Conservation (phyloP, 2,113 vertebrate genomes). For the Marmota flaviventris region DNA sequence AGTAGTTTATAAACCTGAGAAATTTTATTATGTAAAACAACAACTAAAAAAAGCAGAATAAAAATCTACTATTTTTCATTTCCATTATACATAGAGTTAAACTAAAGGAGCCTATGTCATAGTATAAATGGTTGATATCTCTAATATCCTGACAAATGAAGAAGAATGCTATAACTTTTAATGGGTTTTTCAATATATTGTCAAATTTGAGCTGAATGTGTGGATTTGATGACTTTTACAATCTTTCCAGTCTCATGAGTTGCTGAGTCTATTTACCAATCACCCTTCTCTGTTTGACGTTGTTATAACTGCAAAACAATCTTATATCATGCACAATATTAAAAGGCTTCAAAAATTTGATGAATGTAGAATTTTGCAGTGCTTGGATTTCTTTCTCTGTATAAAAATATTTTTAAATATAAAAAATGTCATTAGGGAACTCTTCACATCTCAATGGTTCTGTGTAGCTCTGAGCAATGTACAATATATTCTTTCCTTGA, state of each 20-base stretch:
- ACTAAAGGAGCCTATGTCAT: not conserved
- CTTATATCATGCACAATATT: conserved; percentile 5
- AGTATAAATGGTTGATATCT: not conserved
- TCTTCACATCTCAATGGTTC: not conserved
- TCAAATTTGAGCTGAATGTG: not conserved
- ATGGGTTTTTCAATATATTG: not conserved
- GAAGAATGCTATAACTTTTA: conserved; percentile 25
- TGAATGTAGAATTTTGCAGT: conserved; percentile 3
- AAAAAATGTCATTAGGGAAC: conserved; percentile 62
- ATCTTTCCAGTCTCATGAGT: not conserved
- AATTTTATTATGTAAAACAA: not conserved
- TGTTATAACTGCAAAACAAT: not conserved
- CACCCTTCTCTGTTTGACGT: not conserved
- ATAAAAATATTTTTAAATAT: conserved; percentile 56
- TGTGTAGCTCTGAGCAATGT: conserved; percentile 1
- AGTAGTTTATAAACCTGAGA: not conserved
- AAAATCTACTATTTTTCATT: not conserved
- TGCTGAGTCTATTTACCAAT: not conserved
- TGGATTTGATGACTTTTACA: conserved; percentile 62
- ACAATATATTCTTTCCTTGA: conserved; percentile 38
- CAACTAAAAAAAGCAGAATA: not conserved
- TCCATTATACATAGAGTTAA: not conserved
- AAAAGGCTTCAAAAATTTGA: not conserved
- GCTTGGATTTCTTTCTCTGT: not conserved
- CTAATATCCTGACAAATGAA: conserved; percentile 35